Evolutionary conservation across 2,113 vertebrate species (phyloP), one percentile per base, ranked within the genome.

Genomic region (Clarias gariepinus): DNA sequence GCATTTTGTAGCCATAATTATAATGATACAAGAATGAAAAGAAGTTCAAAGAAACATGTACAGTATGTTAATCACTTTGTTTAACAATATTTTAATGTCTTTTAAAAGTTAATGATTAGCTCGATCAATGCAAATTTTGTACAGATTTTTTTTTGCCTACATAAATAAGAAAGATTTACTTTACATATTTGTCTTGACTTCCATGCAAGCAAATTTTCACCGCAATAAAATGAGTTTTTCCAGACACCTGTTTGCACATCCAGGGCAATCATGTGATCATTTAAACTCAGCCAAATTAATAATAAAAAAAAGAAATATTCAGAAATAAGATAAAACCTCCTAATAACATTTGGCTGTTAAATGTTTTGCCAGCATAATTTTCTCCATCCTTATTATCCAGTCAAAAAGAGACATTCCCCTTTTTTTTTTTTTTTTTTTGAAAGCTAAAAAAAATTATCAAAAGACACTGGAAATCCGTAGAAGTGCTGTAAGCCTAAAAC

Each of bases 381-480:
- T 58, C 71, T 76, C 68, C 36, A 84, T 73, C 69, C 33, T 30
- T 64, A 76, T 85, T 64, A 85, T 85, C n/a, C 69, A 1, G 41
- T 61, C 60, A 23, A 85, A 71, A 13, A 55, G 30, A 73, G 30
- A 73, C 33, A 73, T 41, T 58, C 33, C 25, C 21, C 13, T 47
- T 76, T 57, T 61, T 23, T 83, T 74, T 64, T 60, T 76, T 77
- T 30, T 47, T 47, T 41, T 41, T 41, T 6, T 63, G 71, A 66
- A 78, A 52, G 63, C 47, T 10, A 25, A 77, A 77, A 36, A 36
- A 77, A 28, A 77, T 15, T 28, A 52, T n/a, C 10, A 79, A 79
- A 78, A 78, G 93, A 93, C 90, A 88, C 90, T 91, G 86, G 55
- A 85, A 92, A 90, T 94, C 92, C 93, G 93, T 93, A 93, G 86